These are phyloP conservation scores for Sesamia inferens DNA, from an alignment of 2,888 invertebrate species.

Conservation along the genomic window DNA sequence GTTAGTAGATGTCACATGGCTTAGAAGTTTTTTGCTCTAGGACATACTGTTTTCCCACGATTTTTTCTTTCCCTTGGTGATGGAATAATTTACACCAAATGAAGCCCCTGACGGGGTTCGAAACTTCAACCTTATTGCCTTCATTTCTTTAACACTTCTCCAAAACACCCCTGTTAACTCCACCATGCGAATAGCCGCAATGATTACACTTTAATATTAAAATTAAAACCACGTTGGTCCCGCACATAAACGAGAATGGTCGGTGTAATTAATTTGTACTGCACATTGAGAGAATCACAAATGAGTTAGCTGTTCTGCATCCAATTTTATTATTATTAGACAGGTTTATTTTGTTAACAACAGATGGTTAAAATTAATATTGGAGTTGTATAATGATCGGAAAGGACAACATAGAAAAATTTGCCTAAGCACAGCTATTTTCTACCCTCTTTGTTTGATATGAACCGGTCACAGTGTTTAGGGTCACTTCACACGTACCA, in stretches of 20 bases:
- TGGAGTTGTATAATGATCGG: neutral
- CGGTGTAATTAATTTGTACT: conserved; percentile 56
- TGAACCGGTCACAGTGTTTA: too few species aligned
- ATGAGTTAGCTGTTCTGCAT: conserved; percentile 45
- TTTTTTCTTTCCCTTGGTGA: too few species aligned
- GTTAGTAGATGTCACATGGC: too few species aligned
- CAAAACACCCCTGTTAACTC: neutral
- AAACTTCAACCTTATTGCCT: neutral
- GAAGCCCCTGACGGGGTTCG: too few species aligned
- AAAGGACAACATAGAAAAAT: neutral
- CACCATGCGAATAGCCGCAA: neutral
- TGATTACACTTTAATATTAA: conserved; percentile 31
- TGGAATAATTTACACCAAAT: too few species aligned
- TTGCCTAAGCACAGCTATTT: too few species aligned
- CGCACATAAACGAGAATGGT: conserved; percentile 43
- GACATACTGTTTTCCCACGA: too few species aligned
- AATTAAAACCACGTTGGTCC: conserved; percentile 46
- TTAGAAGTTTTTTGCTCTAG: too few species aligned
- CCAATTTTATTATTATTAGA: conserved; percentile 50
- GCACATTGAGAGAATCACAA: conserved; percentile 58
- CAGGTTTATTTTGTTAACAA: conserved; percentile 27
- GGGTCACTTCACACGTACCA: too few species aligned
- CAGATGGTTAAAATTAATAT: conserved; percentile 27
- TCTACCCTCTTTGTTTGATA: too few species aligned
- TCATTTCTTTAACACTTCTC: neutral